A percentile compares a stretch with the other conserved stretches of the same genome.
phyloP scores from a whole-genome alignment of 2,113 vertebrate species.

The Orycteropus afer region DNA sequence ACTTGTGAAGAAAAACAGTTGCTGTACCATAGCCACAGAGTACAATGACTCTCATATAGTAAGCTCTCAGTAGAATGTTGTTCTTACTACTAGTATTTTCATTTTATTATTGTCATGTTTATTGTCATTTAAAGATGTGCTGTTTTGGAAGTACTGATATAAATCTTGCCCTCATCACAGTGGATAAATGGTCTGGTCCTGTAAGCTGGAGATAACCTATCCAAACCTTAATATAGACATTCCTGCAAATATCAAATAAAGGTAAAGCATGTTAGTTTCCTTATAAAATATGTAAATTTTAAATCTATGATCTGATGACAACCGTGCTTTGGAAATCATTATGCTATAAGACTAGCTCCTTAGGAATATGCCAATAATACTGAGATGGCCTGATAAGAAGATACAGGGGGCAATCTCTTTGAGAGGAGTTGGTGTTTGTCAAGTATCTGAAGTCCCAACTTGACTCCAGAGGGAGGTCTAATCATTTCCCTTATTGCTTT shows the following conservation, averaged over 20 bases:
- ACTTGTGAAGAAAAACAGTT: neutral
- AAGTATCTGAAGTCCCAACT: neutral
- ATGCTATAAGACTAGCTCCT: neutral
- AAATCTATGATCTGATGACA: neutral
- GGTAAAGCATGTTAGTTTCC: neutral
- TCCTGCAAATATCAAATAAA: neutral
- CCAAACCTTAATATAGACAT: fast-evolving
- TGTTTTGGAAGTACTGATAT: neutral
- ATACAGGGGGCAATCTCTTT: neutral
- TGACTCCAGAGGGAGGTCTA: neutral
- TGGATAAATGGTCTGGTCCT: fast-evolving
- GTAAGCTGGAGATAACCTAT: neutral
- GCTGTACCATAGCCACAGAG: neutral
- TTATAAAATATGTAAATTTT: neutral
- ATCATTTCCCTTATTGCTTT: slow-evolving; percentile 15
- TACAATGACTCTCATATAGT: neutral
- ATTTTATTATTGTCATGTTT: neutral
- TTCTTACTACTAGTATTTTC: neutral
- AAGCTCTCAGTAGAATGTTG: neutral
- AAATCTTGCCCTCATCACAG: neutral
- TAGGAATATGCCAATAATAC: no score
- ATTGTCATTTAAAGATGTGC: fast-evolving
- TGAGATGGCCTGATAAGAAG: neutral
- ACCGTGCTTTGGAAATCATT: neutral
- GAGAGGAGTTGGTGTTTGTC: neutral